Evolutionary conservation across 2,888 invertebrate species (phyloP), one percentile per base, ranked within the genome.

Genomic region (Clepsis dumicolana): DNA sequence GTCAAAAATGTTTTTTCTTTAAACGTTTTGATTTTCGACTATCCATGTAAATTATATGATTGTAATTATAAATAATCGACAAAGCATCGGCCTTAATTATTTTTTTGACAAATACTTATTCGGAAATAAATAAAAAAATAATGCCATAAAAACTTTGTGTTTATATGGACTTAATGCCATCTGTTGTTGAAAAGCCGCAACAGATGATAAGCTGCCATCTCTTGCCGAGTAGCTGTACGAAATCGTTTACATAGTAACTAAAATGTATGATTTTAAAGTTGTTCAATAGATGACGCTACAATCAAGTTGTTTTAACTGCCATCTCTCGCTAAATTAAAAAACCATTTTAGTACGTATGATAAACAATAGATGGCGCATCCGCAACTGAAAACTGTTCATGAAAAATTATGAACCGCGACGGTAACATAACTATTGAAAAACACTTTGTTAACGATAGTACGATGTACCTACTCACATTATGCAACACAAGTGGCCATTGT

Each of bases 171-270:
- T 29, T 10, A 4, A 10, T 12, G 18, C 35, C 24, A 35, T 24
- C 56, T 56, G 10, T 35, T 35, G 14, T 35, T 7, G 14, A 56
- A 21, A 35, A 56, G 35, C 2, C 14, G 24, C 2, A 56, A 14
- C n/a, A 21, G n/a, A 3, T 48, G 24, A 2, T 4, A 7, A 32
- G 57, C n/a, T 44, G 76, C 64, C 77, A 77, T 77, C 79, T 80
- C 53, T 69, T 66, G 64, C 29, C 38, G 66, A 77, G 63, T 76
- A 66, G 66, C 25, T n/a, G 27, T n/a, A 52, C 52, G n/a, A 7
- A 16, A 21, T 21, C 10, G 16, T 24, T 32, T 24, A 10, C 4
- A 5, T 24, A 25, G 21, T 24, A 1, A 12, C 21, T 54, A 21
- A 10, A 27, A n/a, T n/a, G 7, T 12, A n/a, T 52, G n/a, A n/a